Percentiles rank a stretch among this genome's conserved stretches.
Conservation (phyloP, 2,888 invertebrate species). For the Eupithecia insigniata region DNA sequence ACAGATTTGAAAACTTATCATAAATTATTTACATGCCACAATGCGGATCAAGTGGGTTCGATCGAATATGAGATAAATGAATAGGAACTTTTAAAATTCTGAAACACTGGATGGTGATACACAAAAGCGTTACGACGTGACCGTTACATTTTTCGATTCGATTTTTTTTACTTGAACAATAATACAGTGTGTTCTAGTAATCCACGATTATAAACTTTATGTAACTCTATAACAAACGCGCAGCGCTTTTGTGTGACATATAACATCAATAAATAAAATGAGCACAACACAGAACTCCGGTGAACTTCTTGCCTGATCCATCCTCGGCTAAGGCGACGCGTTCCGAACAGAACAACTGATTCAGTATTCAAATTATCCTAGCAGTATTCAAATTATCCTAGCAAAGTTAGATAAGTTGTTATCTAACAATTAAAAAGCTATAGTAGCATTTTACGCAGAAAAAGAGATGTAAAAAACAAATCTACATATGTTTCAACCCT, state of each 20-base stretch:
- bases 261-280: constrained; percentile 17
- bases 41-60: constrained; percentile 1
- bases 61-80: not conserved
- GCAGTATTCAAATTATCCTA: not conserved
- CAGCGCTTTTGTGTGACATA: not conserved
- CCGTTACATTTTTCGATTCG: not conserved
- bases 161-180: not conserved
- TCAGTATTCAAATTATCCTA: not conserved
- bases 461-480: not conserved
- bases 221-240: not conserved
- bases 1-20: not conserved
- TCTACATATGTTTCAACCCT: too few species aligned
- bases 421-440: not conserved
- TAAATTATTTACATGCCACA: constrained; percentile 5
- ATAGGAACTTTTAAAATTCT: not conserved
- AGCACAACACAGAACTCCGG: constrained; percentile 17
- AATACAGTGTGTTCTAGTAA: not conserved
- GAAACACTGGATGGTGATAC: not conserved
- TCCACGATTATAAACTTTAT: not conserved
- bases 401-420: too few species aligned
- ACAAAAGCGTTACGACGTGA: not conserved
- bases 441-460: not conserved
- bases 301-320: constrained; percentile 26
- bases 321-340: constrained; percentile 27
- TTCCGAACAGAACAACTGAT: constrained; percentile 19